Percentiles rank a stretch among this genome's conserved stretches.
These are phyloP conservation scores for Philantomba maxwellii DNA, from an alignment of 2,113 vertebrate genomes.

Conservation along the genomic window DNA sequence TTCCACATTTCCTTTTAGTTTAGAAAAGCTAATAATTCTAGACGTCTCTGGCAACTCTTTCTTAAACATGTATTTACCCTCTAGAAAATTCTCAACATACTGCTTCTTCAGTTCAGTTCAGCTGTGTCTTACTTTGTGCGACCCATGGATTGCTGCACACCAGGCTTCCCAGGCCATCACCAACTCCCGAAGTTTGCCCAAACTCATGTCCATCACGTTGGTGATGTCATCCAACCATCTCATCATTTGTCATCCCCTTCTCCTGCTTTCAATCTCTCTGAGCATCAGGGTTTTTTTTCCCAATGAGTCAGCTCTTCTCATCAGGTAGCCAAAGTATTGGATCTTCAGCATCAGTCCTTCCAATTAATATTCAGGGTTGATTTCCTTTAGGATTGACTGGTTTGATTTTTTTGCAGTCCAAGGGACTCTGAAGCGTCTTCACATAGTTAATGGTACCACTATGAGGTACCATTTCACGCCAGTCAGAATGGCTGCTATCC, in stretches of 20 bases:
- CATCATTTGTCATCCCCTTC: not conserved
- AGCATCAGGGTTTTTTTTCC: not conserved
- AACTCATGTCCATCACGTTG: not conserved
- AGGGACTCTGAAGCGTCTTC: not conserved
- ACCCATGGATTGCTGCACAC: not conserved
- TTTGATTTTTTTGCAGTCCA: not conserved
- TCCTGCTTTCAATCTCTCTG: not conserved
- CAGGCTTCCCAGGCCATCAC: not conserved
- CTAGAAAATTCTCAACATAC: slow-evolving; percentile 28
- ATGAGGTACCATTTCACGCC: too few species aligned
- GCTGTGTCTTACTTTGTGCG: rapidly evolving
- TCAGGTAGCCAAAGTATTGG: not conserved
- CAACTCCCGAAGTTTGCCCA: not conserved
- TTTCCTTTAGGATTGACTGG: not conserved
- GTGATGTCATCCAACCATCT: not conserved
- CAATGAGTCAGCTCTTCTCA: not conserved
- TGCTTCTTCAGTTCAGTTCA: not conserved
- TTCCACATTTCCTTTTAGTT: not conserved
- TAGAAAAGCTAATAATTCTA: slow-evolving; percentile 42
- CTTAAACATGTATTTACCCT: not conserved
- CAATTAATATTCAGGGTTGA: not conserved
- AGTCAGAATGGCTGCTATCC: too few species aligned
- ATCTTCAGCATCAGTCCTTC: not conserved
- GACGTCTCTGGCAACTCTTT: not conserved
- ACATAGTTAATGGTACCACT: too few species aligned